These are phyloP conservation scores for Thumatha senex DNA, from an alignment of 2,888 invertebrate genomes.

Conservation along the genomic window DNA sequence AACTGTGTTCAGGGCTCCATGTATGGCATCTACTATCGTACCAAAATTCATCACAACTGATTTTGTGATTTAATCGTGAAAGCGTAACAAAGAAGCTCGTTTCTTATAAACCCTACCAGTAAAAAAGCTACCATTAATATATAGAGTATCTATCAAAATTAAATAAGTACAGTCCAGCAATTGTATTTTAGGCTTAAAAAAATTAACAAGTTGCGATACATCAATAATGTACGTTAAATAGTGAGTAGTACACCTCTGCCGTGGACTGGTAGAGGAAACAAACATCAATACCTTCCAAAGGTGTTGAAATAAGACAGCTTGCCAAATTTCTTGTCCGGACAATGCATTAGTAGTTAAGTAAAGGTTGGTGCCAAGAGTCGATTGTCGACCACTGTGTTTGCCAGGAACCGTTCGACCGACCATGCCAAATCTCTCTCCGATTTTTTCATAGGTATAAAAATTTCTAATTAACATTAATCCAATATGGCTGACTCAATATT, in stretches of 20 bases:
- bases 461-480: conserved; percentile 40
- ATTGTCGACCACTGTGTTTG: conserved; percentile 39
- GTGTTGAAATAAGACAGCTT: conserved; percentile 54
- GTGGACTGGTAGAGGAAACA: conserved; percentile 45
- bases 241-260: conserved; percentile 9
- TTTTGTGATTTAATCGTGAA: too few relatives aligned
- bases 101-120: too few relatives aligned
- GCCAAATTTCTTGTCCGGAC: conserved; percentile 60
- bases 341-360: conserved; percentile 52
- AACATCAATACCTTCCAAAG: conserved; percentile 52
- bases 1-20: too few relatives aligned
- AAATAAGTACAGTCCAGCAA: too few relatives aligned
- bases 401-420: conserved; percentile 62
- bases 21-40: too few relatives aligned
- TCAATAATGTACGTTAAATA: too few relatives aligned
- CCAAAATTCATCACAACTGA: too few relatives aligned
- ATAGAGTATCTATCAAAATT: too few relatives aligned
- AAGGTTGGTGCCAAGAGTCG: conserved; percentile 49
- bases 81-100: too few relatives aligned
- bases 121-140: too few relatives aligned
- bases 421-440: conserved; percentile 48
- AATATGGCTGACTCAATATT: conserved; percentile 37
- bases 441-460: conserved; percentile 35
- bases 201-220: too few relatives aligned
- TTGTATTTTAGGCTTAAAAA: too few relatives aligned